Evolutionary conservation across 2,797 vertebrate genomes (phyloP).

Genomic region (Nasua narica): DNA sequence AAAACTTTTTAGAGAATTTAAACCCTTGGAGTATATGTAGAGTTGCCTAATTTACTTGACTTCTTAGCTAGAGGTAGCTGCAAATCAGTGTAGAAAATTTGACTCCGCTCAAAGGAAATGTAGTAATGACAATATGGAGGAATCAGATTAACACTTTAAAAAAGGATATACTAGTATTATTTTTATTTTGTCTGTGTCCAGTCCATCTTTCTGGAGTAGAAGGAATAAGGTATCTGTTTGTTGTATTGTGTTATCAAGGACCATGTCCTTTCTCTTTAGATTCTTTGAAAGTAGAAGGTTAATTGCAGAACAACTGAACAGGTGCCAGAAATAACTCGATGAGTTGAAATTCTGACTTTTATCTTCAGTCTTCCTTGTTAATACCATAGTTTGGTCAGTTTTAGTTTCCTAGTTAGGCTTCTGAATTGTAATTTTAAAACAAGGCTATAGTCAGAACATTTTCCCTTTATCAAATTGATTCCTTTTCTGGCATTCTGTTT

Average conservation of each 20-base stretch:
- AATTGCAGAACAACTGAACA: background rate
- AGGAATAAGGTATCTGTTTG: background rate
- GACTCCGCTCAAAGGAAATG: background rate
- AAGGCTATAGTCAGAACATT: background rate
- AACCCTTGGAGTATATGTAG: background rate
- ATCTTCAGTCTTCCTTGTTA: background rate
- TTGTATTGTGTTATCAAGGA: background rate
- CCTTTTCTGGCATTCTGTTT: background rate
- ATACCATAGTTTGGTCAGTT: background rate
- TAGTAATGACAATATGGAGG: background rate
- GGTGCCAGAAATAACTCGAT: background rate
- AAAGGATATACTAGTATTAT: background rate
- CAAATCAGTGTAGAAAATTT: background rate
- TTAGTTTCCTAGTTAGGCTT: slow-evolving; percentile 6
- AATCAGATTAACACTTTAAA: background rate
- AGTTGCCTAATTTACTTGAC: background rate
- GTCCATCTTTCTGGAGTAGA: background rate
- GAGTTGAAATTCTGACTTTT: slow-evolving; percentile 23
- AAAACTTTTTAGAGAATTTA: background rate
- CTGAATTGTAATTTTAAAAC: slow-evolving; percentile 35
- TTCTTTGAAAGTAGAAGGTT: slow-evolving; percentile 16
- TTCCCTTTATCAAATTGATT: background rate
- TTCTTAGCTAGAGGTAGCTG: background rate
- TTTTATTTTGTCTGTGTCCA: background rate
- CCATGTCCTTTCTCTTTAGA: background rate